phyloP scores from a whole-genome alignment of 1,140 invertebrate species.

The Palaemon carinicauda region DNA sequence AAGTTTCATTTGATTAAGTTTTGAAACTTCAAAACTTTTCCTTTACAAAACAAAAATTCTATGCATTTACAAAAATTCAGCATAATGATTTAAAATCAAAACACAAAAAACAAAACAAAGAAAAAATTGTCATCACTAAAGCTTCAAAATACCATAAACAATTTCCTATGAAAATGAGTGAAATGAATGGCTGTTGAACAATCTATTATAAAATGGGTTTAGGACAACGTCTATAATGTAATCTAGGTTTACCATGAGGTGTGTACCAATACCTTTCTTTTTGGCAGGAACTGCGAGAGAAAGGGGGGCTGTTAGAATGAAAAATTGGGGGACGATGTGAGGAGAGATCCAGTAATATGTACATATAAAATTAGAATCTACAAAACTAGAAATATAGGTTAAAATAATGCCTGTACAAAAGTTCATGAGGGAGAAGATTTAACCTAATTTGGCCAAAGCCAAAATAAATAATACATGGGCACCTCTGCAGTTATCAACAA shows the following conservation, averaged over 20 bases:
- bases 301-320: slow-evolving; percentile 60
- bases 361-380: slow-evolving; percentile 46
- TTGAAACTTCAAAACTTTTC: slow-evolving; percentile 22
- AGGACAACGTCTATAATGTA: slow-evolving; percentile 58
- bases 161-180: slow-evolving; percentile 47
- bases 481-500: slow-evolving; percentile 19
- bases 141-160: slow-evolving; percentile 53
- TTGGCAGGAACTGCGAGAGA: slow-evolving; percentile 60
- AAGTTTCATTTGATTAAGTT: slow-evolving; percentile 28
- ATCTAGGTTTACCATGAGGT: slow-evolving; percentile 60
- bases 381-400: slow-evolving; percentile 39
- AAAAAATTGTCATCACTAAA: slow-evolving; percentile 14
- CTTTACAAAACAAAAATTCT: neutral
- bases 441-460: neutral
- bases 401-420: slow-evolving; percentile 23
- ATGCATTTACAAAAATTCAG: neutral
- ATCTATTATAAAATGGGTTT: slow-evolving; percentile 54
- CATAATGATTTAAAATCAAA: neutral
- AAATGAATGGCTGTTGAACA: slow-evolving; percentile 49
- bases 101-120: too few species aligned
- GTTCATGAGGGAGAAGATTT: slow-evolving; percentile 2
- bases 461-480: slow-evolving; percentile 39
- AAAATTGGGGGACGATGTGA: slow-evolving; percentile 55
- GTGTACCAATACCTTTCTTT: slow-evolving; percentile 60
- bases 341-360: slow-evolving; percentile 56